These are phyloP conservation scores for Hydriomena furcata DNA, from an alignment of 2,888 invertebrate genomes.

Conservation along the genomic window DNA sequence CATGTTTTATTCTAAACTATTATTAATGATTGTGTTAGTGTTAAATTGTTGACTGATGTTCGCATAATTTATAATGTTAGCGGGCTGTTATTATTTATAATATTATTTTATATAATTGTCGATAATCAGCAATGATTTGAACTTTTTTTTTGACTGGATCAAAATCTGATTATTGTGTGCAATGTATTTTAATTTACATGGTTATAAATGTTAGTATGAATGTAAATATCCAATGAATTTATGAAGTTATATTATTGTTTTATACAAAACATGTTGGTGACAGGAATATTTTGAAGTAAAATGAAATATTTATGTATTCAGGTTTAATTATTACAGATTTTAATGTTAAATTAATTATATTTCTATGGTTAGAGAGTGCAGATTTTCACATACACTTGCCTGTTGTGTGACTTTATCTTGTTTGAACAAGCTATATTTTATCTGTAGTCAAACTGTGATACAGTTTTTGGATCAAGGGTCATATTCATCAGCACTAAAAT, in stretches of 20 bases:
- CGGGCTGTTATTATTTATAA: conserved; percentile 57
- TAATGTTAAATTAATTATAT: conserved; percentile 25
- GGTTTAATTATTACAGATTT: conserved; percentile 33
- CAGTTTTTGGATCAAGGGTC: conserved; percentile 56
- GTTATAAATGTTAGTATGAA: conserved; percentile 49
- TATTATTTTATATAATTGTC: conserved; percentile 44
- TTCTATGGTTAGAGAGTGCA: conserved; percentile 20
- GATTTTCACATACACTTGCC: conserved; percentile 17
- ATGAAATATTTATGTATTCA: conserved; percentile 45
- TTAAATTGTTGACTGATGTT: conserved; percentile 67
- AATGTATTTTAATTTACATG: conserved; percentile 61
- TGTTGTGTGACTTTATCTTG: conserved; percentile 19
- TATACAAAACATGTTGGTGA: conserved; percentile 59
- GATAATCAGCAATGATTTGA: conserved; percentile 31
- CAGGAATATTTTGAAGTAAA: conserved; percentile 44
- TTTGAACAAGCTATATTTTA: conserved; percentile 30
- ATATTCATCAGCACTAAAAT: conserved; percentile 66
- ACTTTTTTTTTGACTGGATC: conserved; percentile 80
- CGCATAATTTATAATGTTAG: conserved; percentile 70
- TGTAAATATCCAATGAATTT: conserved; percentile 63
- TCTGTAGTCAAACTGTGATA: conserved; percentile 61
- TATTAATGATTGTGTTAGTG: conserved; percentile 24
- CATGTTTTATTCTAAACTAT: conserved; percentile 25
- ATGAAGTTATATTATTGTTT: conserved; percentile 59
- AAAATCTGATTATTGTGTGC: conserved; percentile 76